Evolutionary conservation across 2,888 invertebrate species (phyloP).

Genomic region (Lissonota sp.): DNA sequence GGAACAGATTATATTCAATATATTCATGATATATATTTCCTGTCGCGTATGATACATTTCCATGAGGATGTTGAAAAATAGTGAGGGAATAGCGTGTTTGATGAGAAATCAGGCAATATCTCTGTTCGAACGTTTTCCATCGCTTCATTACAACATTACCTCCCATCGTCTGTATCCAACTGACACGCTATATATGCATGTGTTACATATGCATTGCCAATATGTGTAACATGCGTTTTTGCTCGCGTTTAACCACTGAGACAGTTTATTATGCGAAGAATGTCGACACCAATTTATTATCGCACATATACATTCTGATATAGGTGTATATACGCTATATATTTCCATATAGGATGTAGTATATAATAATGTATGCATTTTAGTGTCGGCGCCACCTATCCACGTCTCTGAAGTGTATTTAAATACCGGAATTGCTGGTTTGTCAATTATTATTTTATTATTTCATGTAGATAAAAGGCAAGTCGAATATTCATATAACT

Average conservation of each 20-base stretch:
- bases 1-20: no score
- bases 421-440: slow-evolving; percentile 57
- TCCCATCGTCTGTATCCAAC: slow-evolving; percentile 43
- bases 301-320: slow-evolving; percentile 12
- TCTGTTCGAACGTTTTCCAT: slow-evolving; percentile 59
- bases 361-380: neutral
- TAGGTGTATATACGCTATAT: slow-evolving; percentile 1
- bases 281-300: slow-evolving; percentile 64
- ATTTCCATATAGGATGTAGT: neutral
- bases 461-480: slow-evolving; percentile 17
- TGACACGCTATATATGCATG: slow-evolving; percentile 20
- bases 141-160: slow-evolving; percentile 61
- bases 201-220: slow-evolving; percentile 5
- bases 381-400: slow-evolving; percentile 43
- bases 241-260: slow-evolving; percentile 55
- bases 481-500: slow-evolving; percentile 22
- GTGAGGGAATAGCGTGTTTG: slow-evolving; percentile 41
- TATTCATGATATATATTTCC: no score
- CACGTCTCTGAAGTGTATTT: slow-evolving; percentile 45
- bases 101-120: slow-evolving; percentile 53
- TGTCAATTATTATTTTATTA: slow-evolving; percentile 59
- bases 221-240: slow-evolving; percentile 40
- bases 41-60: neutral
- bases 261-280: slow-evolving; percentile 63
- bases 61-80: slow-evolving; percentile 9